Evolutionary conservation across 2,113 vertebrate genomes (phyloP), one percentile per base, ranked within the genome.

Genomic region (Sakesphorus luctuosus): DNA sequence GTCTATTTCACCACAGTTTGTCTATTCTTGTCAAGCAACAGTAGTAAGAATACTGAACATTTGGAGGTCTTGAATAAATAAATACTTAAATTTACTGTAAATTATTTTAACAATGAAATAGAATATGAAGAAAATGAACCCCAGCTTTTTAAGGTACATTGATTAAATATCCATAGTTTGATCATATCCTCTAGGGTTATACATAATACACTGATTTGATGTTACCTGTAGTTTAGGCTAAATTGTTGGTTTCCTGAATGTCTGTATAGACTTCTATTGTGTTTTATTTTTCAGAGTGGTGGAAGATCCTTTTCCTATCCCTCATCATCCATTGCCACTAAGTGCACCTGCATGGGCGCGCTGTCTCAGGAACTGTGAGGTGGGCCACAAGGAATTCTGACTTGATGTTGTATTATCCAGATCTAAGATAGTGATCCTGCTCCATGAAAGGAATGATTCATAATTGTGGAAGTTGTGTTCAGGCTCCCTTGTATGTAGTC

Each of bases 361-460:
- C 44, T 94, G 97, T 88, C 98, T 99, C 69, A 97, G 98, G 93
- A 98, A 68, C 93, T 99, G 98, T 97, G 98, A 99, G 98, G 98
- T 98, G 43, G 90, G 97, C 89, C 94, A 46, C 79, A 77, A 52
- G 83, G 43, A 94, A 75, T 84, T 87, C 44, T 94, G 52, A 86
- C 24, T 10, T 76, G 3, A 11, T 73, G 24, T 65, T 79, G 92
- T 47, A 56, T 89, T 33, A 38, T 53, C 55, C 29, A 15, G 33
- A 74, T 74, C 80, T 15, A 81, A 79, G 10, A 58, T 50, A 43
- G 0, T 49, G 25, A 66, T 86, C 18, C 59, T 71, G 0, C 62
- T 80, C 65, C 10, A 28, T 53, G 24, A 76, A 55, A 85, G 43
- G 10, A 73, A 8, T 53, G 33, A 52, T 38, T 80, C 28, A 7